These are phyloP conservation scores for Eilema caniola DNA, from an alignment of 2,888 invertebrate genomes.

Conservation along the genomic window DNA sequence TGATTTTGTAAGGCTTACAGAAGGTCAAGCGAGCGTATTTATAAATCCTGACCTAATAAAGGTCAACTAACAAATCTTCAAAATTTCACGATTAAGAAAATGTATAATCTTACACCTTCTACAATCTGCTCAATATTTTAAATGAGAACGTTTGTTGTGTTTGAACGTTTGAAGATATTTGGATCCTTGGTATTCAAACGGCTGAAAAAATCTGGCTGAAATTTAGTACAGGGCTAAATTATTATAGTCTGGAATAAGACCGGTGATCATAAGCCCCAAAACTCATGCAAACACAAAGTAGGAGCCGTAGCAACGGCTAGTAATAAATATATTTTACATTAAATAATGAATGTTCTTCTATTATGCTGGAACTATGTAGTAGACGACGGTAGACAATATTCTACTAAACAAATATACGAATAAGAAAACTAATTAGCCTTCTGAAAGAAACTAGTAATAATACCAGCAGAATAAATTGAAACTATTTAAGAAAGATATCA, in stretches of 20 bases:
- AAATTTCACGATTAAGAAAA: background rate
- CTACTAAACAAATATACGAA: too few relatives aligned
- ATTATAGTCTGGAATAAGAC: too few relatives aligned
- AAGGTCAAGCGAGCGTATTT: background rate
- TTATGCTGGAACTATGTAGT: too few relatives aligned
- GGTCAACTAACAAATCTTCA: background rate
- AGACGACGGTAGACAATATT: too few relatives aligned
- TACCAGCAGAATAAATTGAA: constrained; percentile 1
- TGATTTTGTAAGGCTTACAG: background rate
- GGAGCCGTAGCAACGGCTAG: too few relatives aligned
- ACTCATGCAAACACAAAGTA: too few relatives aligned
- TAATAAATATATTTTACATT: too few relatives aligned
- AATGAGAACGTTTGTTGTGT: background rate
- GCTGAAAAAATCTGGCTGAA: background rate
- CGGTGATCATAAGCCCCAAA: too few relatives aligned
- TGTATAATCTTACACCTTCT: background rate
- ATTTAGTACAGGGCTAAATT: background rate
- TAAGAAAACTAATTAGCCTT: background rate
- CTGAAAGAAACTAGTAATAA: background rate
- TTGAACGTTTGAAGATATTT: background rate
- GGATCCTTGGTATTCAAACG: background rate
- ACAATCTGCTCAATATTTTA: background rate
- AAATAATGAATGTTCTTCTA: too few relatives aligned
- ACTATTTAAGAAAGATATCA: constrained; percentile 51
- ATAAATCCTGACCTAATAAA: background rate